phyloP scores from a whole-genome alignment of 1,140 invertebrate genomes.

The Dufourea novaeangliae region DNA sequence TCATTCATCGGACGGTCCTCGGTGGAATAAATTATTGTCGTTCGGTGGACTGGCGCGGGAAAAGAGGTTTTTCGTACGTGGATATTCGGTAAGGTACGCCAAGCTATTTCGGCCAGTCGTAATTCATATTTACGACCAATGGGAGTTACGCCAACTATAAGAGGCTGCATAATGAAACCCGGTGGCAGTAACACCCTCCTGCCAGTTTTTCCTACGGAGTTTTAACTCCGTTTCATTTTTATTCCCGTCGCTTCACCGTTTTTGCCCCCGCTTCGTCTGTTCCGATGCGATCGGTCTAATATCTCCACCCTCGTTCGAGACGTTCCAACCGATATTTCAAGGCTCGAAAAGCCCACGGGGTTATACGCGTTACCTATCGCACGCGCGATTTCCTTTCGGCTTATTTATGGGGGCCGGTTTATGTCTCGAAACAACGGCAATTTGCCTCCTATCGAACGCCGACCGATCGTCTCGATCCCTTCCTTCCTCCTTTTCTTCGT shows the following conservation, averaged over 20 bases:
- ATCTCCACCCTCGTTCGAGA: constrained; percentile 44
- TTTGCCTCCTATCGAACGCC: background rate
- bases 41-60: constrained; percentile 40
- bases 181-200: constrained; percentile 60
- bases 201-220: constrained; percentile 42
- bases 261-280: constrained; percentile 32
- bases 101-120: constrained; percentile 74
- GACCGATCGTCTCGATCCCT: too few species aligned
- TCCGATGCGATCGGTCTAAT: constrained; percentile 63
- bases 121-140: constrained; percentile 79
- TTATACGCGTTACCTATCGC: constrained; percentile 9
- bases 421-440: constrained; percentile 31
- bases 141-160: constrained; percentile 79
- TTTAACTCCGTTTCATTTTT: constrained; percentile 49
- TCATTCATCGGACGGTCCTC: constrained; percentile 72
- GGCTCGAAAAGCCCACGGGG: background rate
- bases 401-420: constrained; percentile 38
- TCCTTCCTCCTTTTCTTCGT: background rate
- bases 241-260: constrained; percentile 32
- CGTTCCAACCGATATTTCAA: constrained; percentile 43
- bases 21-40: constrained; percentile 72
- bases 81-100: constrained; percentile 63
- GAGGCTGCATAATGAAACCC: constrained; percentile 79
- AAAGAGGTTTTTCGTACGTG: constrained; percentile 56
- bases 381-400: constrained; percentile 14